phyloP scores from a whole-genome alignment of 1,140 invertebrate species.

The Dendroctonus valens region DNA sequence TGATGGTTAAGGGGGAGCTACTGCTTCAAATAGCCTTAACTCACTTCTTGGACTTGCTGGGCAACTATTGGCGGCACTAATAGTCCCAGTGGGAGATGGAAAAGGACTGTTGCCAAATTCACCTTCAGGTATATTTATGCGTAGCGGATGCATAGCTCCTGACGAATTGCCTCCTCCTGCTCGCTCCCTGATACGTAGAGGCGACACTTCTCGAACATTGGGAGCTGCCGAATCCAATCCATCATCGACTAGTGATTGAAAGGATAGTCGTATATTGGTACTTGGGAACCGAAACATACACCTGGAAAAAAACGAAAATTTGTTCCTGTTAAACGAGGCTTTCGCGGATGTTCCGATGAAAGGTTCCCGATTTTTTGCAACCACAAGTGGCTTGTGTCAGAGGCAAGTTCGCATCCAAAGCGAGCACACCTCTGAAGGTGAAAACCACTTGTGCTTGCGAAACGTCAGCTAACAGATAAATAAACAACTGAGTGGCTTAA shows the following conservation, averaged over 20 bases:
- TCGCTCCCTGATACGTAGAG: conserved; percentile 50
- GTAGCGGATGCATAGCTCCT: conserved; percentile 66
- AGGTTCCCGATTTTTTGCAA: no score
- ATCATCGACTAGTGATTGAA: conserved; percentile 87
- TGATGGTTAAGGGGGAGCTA: background rate
- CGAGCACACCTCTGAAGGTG: no score
- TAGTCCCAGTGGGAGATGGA: conserved; percentile 88
- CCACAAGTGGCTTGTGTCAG: no score
- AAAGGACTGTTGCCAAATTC: conserved; percentile 77
- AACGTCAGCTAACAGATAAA: no score
- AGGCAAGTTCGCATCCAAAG: no score
- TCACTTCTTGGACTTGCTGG: conserved; percentile 87
- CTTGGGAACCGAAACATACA: conserved; percentile 94
- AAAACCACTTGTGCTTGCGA: no score
- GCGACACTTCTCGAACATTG: conserved; percentile 44
- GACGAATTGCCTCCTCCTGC: conserved; percentile 45
- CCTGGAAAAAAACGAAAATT: conserved; percentile 59
- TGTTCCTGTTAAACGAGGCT: conserved; percentile 24
- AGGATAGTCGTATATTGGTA: conserved; percentile 92
- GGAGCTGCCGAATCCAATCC: conserved; percentile 47
- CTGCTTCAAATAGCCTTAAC: background rate
- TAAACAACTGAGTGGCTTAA: no score
- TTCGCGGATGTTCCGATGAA: no score
- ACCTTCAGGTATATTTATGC: conserved; percentile 87
- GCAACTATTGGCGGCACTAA: conserved; percentile 92